Conservation (phyloP, 2,797 vertebrate genomes). For the Aphelocoma californica region DNA sequence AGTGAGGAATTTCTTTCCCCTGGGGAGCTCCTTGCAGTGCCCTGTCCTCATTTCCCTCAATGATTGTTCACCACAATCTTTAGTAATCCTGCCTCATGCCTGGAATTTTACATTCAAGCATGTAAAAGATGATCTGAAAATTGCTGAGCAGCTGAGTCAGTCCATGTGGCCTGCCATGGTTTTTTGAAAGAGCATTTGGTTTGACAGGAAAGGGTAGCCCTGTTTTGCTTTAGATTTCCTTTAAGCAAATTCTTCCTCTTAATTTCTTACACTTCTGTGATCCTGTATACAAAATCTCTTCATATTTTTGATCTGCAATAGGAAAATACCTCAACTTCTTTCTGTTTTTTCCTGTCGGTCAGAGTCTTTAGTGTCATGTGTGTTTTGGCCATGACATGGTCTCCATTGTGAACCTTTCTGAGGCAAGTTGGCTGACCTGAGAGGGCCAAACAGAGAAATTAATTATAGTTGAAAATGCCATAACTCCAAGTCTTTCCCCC, state of each 20-base stretch:
- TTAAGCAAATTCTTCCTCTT: neutral
- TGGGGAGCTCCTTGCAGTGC: neutral
- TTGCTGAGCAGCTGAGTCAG: neutral
- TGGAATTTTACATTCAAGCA: neutral
- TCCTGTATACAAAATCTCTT: neutral
- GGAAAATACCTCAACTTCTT: neutral
- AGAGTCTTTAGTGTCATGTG: neutral
- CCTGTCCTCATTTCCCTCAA: neutral
- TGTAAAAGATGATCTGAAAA: neutral
- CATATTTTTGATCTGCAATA: neutral
- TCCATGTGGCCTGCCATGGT: neutral
- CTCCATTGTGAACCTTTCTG: neutral
- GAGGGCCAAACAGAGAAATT: neutral
- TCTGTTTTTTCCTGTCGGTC: neutral
- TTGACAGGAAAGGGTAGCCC: neutral
- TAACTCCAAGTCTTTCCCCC: neutral
- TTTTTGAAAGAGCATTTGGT: neutral
- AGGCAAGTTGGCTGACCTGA: neutral
- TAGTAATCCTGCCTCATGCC: neutral
- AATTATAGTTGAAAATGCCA: neutral
- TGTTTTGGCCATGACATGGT: neutral
- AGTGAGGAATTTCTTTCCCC: neutral
- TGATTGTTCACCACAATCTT: neutral
- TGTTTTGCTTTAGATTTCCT: neutral
- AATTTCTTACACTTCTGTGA: neutral